Base-by-base conservation (phyloP, 2,888 invertebrate species). In the Cephonodes hylas region DNA sequence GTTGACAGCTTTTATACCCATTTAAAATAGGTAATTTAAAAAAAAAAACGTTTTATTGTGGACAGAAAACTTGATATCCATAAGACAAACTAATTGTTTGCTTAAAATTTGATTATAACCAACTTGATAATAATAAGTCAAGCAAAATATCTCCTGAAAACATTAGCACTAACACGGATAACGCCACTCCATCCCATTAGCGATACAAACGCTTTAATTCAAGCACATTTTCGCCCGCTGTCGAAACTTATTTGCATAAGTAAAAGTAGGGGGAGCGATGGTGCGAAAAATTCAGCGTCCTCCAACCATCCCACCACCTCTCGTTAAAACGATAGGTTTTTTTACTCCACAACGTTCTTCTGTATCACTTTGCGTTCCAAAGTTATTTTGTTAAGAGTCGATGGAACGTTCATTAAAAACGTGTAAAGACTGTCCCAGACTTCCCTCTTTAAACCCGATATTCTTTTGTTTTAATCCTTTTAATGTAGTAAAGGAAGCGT, bases 221-320 rank as follows among this genome's bases (percentile, higher is more conserved):
- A 78, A 77, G 76, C 73, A 74, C 78, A 81, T 81, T 84, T 77
- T 80, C 81, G 77, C 77, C 80, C 80, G 78, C 84, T 80, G 85
- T 83, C 83, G 84, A 85, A 87, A 88, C 85, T 88, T 87, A 88
- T 88, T 88, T 88, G 86, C 87, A 88, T 86, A 86, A 88, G 85
- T 85, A 86, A 86, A 87, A 87, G 84, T 79, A 83, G 79, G 81
- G 84, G 86, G 86, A 81, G 86, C 38, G 38, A 38, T 38, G 38
- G 38, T 5, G 38, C 38, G 38, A 38, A 38, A 38, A 38, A 38
- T 38, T 10, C 38, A 82, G 87, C 87, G 83, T 84, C 82, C 79
- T 80, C 75, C 72, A 69, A 70, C 71, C 74, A 68, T 65, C 66
- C 67, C 66, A 67, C 72, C 64, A 65, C 61, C 63, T 60, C 44